Percentiles rank a stretch among this genome's conserved stretches.
Conservation (phyloP, 2,888 invertebrate species). For the Drepana falcataria region DNA sequence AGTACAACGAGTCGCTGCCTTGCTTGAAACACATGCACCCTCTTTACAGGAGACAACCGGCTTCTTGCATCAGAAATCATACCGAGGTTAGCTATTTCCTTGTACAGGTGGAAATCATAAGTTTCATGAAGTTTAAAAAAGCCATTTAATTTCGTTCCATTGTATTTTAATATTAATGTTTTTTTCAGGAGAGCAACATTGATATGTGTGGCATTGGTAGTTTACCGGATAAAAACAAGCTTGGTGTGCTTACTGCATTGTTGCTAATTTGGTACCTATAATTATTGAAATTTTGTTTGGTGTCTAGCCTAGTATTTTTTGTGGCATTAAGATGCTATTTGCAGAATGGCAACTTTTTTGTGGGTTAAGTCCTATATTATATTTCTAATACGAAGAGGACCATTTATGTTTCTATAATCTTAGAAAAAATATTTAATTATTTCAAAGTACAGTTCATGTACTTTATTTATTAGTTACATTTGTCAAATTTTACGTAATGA, state of each 20-base stretch:
- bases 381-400: no score
- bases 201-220: slow-evolving; percentile 81
- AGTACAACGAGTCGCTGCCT: slow-evolving; percentile 80
- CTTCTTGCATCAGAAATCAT: slow-evolving; percentile 87
- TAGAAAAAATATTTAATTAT: no score
- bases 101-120: not conserved
- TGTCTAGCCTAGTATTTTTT: no score
- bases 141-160: not conserved
- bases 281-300: slow-evolving; percentile 2
- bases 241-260: slow-evolving; percentile 36
- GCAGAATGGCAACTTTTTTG: not conserved
- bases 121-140: no score
- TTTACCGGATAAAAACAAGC: slow-evolving; percentile 30
- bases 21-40: slow-evolving; percentile 79
- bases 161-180: no score
- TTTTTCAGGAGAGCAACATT: slow-evolving; percentile 81
- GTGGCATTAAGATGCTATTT: not conserved
- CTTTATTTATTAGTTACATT: no score
- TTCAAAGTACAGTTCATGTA: no score
- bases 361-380: no score
- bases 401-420: no score
- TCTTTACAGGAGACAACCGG: slow-evolving; percentile 82
- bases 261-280: slow-evolving; percentile 23
- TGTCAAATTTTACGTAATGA: no score
- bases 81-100: slow-evolving; percentile 78